Percentiles rank a stretch among this genome's conserved stretches.
These are phyloP conservation scores for Poeciliopsis turrubarensis DNA, from an alignment of 2,113 vertebrate species.

Conservation along the genomic window DNA sequence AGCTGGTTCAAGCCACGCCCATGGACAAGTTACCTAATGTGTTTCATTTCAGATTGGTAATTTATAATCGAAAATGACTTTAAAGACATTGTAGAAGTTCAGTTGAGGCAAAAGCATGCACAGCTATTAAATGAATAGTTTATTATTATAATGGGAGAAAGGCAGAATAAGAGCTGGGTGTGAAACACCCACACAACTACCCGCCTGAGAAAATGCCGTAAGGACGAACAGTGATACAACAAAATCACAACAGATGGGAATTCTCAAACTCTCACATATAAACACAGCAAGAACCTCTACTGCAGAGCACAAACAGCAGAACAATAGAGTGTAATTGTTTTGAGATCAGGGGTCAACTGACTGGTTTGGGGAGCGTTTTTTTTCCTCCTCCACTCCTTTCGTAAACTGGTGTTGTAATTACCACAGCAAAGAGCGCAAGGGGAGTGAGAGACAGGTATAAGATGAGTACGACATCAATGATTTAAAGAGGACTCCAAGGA, in stretches of 20 bases:
- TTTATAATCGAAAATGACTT: not conserved
- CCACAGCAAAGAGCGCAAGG: not conserved
- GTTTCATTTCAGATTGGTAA: not conserved
- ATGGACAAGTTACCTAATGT: not conserved
- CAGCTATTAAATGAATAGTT: not conserved
- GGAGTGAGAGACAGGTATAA: slow-evolving; percentile 4
- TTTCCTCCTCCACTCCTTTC: not conserved
- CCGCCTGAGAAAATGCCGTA: not conserved
- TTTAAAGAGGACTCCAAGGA: slow-evolving; percentile 51
- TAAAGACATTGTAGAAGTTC: not conserved
- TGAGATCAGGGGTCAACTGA: slow-evolving; percentile 39
- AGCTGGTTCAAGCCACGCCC: no score
- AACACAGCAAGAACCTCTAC: slow-evolving; percentile 8
- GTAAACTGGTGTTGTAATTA: slow-evolving; percentile 45
- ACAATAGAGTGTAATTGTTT: slow-evolving; percentile 39
- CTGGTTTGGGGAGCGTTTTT: slow-evolving; percentile 18
- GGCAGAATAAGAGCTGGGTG: not conserved
- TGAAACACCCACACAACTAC: not conserved
- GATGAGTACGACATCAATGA: slow-evolving; percentile 27
- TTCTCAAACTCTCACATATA: slow-evolving; percentile 14
- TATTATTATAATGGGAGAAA: not conserved
- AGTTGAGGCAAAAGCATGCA: not conserved
- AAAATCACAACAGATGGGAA: slow-evolving; percentile 5
- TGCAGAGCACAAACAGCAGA: slow-evolving; percentile 1
- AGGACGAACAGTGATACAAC: not conserved